phyloP scores from a whole-genome alignment of 1,140 invertebrate species.

The Drosophila punjabiensis region DNA sequence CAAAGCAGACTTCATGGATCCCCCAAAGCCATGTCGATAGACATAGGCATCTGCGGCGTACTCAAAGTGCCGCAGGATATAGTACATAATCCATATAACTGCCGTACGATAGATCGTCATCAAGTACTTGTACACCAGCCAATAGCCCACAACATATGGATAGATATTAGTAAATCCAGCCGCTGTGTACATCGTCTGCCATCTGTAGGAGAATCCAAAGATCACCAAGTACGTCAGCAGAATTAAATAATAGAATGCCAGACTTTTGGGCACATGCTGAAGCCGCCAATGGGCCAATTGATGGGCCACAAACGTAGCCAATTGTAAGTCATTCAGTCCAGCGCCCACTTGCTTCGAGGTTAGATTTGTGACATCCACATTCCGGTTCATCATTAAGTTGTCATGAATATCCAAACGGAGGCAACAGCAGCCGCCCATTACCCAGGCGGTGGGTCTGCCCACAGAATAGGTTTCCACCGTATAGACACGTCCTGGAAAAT shows the following conservation, averaged over 20 bases:
- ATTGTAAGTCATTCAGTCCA: slow-evolving; percentile 22
- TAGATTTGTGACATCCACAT: slow-evolving; percentile 6
- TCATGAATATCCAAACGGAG: slow-evolving; percentile 50
- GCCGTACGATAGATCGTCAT: slow-evolving; percentile 16
- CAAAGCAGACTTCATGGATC: background rate
- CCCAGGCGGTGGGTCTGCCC: slow-evolving; percentile 20
- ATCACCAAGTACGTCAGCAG: slow-evolving; percentile 50
- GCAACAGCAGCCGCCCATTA: slow-evolving; percentile 25
- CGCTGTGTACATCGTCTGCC: slow-evolving; percentile 26
- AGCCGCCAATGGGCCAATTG: slow-evolving; percentile 50
- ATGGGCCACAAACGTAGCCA: slow-evolving; percentile 57
- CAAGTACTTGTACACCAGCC: slow-evolving; percentile 44
- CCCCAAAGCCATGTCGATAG: slow-evolving; percentile 2
- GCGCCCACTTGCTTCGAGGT: slow-evolving; percentile 23
- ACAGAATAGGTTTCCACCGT: slow-evolving; percentile 27
- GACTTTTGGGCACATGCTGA: background rate
- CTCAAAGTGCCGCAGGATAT: slow-evolving; percentile 28
- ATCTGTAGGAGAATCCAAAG: slow-evolving; percentile 27
- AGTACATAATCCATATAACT: slow-evolving; percentile 28
- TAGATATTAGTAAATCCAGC: slow-evolving; percentile 45
- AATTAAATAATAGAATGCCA: slow-evolving; percentile 10
- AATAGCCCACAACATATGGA: slow-evolving; percentile 37
- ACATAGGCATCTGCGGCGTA: slow-evolving; percentile 24
- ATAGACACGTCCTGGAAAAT: slow-evolving; percentile 26
- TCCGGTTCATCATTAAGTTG: slow-evolving; percentile 33